Percentiles rank a stretch among this genome's conserved stretches.
These are phyloP conservation scores for Limonius californicus DNA, from an alignment of 1,140 invertebrate species.

Conservation along the genomic window DNA sequence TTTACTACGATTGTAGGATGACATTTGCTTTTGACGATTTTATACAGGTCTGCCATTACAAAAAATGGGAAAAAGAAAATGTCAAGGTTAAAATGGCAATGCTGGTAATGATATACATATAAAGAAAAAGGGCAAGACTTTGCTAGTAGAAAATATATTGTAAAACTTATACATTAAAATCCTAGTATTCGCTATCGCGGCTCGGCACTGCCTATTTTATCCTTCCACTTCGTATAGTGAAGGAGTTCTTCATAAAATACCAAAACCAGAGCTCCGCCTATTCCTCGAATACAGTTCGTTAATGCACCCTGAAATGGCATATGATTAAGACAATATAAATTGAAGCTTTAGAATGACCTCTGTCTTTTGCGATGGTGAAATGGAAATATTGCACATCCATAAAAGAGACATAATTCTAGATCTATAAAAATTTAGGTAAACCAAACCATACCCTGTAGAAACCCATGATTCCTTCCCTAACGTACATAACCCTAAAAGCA, in stretches of 20 bases:
- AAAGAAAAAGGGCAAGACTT: not conserved
- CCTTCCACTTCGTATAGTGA: constrained; percentile 19
- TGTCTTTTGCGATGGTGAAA: too few relatives aligned
- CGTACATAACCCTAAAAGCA: not conserved
- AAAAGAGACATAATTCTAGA: too few relatives aligned
- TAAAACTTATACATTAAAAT: not conserved
- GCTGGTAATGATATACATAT: constrained; percentile 16
- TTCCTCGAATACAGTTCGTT: constrained; percentile 14
- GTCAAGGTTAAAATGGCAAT: too few relatives aligned
- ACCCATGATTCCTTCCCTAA: not conserved
- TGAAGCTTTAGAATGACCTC: too few relatives aligned
- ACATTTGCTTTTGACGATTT: not conserved
- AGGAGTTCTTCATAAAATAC: constrained; percentile 23
- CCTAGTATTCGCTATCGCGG: too few relatives aligned
- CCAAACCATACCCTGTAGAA: constrained; percentile 21
- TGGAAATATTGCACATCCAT: too few relatives aligned
- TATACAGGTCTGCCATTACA: too few relatives aligned
- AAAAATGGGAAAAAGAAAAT: too few relatives aligned
- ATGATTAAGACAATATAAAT: too few relatives aligned
- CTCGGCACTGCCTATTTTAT: too few relatives aligned
- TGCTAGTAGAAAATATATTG: constrained; percentile 14
- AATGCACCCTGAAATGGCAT: constrained; percentile 18
- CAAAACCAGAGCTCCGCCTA: constrained; percentile 19
- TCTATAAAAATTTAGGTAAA: too few relatives aligned
- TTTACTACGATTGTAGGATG: not conserved